Evolutionary conservation across 2,888 invertebrate species (phyloP).

Genomic region (Thymelicus lineola): DNA sequence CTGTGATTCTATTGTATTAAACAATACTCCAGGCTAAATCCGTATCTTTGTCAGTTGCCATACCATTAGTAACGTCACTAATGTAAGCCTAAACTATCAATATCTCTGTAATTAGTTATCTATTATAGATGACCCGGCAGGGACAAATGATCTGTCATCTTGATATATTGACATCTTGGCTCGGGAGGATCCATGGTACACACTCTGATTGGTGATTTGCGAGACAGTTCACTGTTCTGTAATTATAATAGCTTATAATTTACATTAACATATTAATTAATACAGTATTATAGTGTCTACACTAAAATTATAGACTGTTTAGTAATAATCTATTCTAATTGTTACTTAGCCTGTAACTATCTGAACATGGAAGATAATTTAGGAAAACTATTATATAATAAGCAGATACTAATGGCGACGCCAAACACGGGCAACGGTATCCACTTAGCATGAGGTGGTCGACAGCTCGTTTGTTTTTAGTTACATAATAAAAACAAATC

Average conservation of each 20-base stretch:
- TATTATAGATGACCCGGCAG: conserved; percentile 50
- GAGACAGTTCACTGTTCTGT: conserved; percentile 4
- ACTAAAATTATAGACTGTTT: background rate
- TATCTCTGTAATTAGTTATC: conserved; percentile 50
- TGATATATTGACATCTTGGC: conserved; percentile 51
- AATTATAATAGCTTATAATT: background rate
- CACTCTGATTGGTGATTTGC: conserved; percentile 5
- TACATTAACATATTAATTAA: background rate
- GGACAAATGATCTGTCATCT: conserved; percentile 53
- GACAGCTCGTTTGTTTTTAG: too few relatives aligned
- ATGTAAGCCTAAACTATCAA: conserved; percentile 33
- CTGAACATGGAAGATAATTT: too few relatives aligned
- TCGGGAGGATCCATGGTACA: conserved; percentile 36
- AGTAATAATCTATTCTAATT: background rate
- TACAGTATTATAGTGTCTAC: background rate
- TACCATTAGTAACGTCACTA: conserved; percentile 19
- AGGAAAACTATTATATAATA: too few relatives aligned
- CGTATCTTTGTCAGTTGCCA: conserved; percentile 9
- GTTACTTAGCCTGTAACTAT: too few relatives aligned
- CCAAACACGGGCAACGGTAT: too few relatives aligned
- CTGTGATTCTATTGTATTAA: too few relatives aligned
- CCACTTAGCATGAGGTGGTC: too few relatives aligned
- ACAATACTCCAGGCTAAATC: background rate
- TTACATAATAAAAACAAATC: too few relatives aligned
- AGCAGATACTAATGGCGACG: too few relatives aligned